Base-by-base conservation (phyloP, 2,797 vertebrate genomes). In the Acipenser oxyrinchus region DNA sequence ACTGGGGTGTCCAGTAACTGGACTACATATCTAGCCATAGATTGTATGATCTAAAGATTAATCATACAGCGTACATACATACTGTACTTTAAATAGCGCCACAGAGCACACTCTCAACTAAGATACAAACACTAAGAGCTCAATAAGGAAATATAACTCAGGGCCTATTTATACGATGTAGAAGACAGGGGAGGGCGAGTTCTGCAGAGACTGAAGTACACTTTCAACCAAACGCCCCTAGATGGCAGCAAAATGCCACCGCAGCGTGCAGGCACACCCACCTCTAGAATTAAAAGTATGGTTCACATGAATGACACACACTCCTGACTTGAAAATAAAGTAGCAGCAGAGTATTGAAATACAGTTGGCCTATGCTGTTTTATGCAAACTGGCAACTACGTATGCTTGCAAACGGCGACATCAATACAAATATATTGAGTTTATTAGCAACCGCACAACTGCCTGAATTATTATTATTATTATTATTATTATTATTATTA, bases 121-220 rank as follows among this genome's bases (percentile, higher is more conserved):
- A 68, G 63, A 68, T 67, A 72, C 70, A 67, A 69, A 83, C 81
- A 75, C 75, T 71, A 79, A 78, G 75, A 76, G 83, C 70, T 85
- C 75, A 82, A 84, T 87, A 87, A 82, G 80, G 86, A 80, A 80
- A 84, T 78, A 71, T 73, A 77, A 75, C 37, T 37, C 82, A 76
- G 78, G 18, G 77, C 87, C 89, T 91, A 90, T 91, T 91, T 89
- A 88, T 90, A 89, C 85, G 79, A 78, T 0, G 3, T 68, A 77
- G 12, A 74, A 77, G 81, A 81, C 81, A 82, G 86, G 78, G 80
- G 72, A 71, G 51, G 64, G 2, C 69, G 55, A 51, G 49, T 50
- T 62, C 65, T 10, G 48, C 15, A 49, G 65, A 51, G 51, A 51
- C 49, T 8, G 9, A 65, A 51, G 68, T 58, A 73, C 78, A 79